A percentile compares a stretch with the other conserved stretches of the same genome.
phyloP scores from a whole-genome alignment of 1,140 invertebrate species.

The Pseudoatta argentina region DNA sequence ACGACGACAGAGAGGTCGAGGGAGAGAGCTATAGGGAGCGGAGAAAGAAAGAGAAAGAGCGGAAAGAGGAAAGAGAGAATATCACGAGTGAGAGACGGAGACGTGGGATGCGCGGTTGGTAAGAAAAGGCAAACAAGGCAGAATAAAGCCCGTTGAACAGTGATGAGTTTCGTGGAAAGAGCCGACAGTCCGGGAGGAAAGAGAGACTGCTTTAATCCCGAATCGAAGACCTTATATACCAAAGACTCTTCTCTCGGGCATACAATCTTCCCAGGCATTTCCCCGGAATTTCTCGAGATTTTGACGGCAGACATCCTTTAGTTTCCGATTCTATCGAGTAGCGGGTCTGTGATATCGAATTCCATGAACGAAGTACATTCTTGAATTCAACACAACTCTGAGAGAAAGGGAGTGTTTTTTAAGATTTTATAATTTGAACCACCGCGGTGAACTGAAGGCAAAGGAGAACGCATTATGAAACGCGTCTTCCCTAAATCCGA shows the following conservation, averaged over 20 bases:
- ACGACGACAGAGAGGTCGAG: conserved; percentile 35
- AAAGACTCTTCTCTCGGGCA: conserved; percentile 41
- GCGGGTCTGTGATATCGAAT: conserved; percentile 1
- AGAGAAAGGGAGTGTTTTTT: conserved; percentile 13
- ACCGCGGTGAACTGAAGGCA: background rate
- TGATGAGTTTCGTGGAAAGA: conserved; percentile 77
- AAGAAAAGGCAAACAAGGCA: conserved; percentile 77
- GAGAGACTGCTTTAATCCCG: conserved; percentile 68
- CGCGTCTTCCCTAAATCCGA: conserved; percentile 33
- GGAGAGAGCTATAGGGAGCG: background rate
- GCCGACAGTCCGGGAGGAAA: conserved; percentile 62
- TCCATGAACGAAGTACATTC: conserved; percentile 1
- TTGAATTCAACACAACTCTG: background rate
- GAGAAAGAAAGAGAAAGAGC: background rate
- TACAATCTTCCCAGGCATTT: conserved; percentile 62
- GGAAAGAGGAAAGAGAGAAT: conserved; percentile 30
- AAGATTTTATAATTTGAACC: conserved; percentile 55
- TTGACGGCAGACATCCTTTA: conserved; percentile 42
- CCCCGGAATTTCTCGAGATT: conserved; percentile 66
- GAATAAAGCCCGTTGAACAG: conserved; percentile 75
- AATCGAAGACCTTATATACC: conserved; percentile 67
- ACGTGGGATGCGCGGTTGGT: conserved; percentile 56
- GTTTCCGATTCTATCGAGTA: conserved; percentile 35
- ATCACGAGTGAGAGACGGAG: conserved; percentile 44
- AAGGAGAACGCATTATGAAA: background rate